Evolutionary conservation across 2,797 vertebrate genomes (phyloP).

Genomic region (Onychomys leucogaster): DNA sequence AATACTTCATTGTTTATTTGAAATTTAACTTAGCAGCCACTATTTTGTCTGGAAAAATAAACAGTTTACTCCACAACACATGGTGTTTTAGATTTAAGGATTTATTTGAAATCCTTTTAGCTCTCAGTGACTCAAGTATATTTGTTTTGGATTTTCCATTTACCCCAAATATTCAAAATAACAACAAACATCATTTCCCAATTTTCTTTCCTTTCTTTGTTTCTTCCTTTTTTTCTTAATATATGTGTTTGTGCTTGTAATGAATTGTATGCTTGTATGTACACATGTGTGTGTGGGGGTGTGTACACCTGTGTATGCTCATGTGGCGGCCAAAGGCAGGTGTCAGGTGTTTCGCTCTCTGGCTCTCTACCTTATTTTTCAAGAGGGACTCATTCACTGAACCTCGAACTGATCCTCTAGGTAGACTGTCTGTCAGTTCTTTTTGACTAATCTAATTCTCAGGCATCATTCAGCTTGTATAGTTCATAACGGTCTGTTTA

Average conservation of each 20-base stretch:
- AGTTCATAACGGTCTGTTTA: not conserved
- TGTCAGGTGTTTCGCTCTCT: not conserved
- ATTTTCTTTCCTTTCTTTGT: not conserved
- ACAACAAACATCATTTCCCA: slow-evolving; percentile 24
- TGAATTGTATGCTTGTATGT: not conserved
- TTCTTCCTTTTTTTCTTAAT: not conserved
- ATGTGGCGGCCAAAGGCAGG: not conserved
- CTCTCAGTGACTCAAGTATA: not conserved
- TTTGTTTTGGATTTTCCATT: not conserved
- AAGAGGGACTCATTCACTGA: not conserved
- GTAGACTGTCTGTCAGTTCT: not conserved
- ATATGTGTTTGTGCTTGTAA: not conserved
- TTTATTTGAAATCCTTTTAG: not conserved
- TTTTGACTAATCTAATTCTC: not conserved
- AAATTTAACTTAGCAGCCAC: not conserved
- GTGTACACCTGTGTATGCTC: not conserved
- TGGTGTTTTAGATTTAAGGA: slow-evolving; percentile 17
- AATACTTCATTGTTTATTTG: not conserved
- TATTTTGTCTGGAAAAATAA: slow-evolving; percentile 6
- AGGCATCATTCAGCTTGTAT: not conserved
- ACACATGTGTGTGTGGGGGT: not conserved
- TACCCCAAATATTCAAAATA: slow-evolving; percentile 38
- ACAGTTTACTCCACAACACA: not conserved
- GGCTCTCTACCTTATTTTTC: not conserved
- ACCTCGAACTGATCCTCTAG: not conserved